Evolutionary conservation across 2,113 vertebrate species (phyloP), one percentile per base, ranked within the genome.

Genomic region (Corythornis madagascariensis): DNA sequence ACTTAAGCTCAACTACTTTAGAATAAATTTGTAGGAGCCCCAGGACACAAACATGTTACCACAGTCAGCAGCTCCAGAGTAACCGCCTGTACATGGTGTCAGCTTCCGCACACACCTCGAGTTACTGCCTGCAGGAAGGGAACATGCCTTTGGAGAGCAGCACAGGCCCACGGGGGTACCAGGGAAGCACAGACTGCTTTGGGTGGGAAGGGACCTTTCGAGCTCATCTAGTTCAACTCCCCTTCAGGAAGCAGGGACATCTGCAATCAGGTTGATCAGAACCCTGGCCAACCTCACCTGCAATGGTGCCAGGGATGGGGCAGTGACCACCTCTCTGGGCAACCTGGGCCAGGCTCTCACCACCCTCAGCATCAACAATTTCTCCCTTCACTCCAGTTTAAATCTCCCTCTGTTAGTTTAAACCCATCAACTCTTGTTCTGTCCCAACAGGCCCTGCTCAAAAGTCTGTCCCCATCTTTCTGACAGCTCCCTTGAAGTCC

Each of bases 31-130:
- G 57, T 25, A 55, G 60, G 64, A 92, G 47, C 56, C 42, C 42
- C 7, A 3, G 65, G 13, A 74, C 33, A 38, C 2, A 16, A 67
- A 59, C 13, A 4, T 1, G 7, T 91, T 82, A 83, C 53, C 71
- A 45, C 5, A 43, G 66, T 5, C 43, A 77, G 74, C 74, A 82
- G 74, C 61, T 77, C 56, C 7, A 9, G 15, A 64, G 56, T 42
- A 48, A 48, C 1, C 11, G 38, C 29, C 69, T 50, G 45, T n/a
- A n/a, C 6, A 13, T 1, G 1, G 52, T 10, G 3, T 33, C 66
- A 53, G 60, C 33, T n/a, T 47, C 81, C 1, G 0, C 28, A n/a
- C 33, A n/a, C 50, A 25, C 79, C 83, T 70, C 45, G 4, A 63
- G 10, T 38, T 38, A 16, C 25, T 22, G 35, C 28, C 22, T 38